Conservation (phyloP, 1,140 invertebrate species). For the Drosophila leontia region DNA sequence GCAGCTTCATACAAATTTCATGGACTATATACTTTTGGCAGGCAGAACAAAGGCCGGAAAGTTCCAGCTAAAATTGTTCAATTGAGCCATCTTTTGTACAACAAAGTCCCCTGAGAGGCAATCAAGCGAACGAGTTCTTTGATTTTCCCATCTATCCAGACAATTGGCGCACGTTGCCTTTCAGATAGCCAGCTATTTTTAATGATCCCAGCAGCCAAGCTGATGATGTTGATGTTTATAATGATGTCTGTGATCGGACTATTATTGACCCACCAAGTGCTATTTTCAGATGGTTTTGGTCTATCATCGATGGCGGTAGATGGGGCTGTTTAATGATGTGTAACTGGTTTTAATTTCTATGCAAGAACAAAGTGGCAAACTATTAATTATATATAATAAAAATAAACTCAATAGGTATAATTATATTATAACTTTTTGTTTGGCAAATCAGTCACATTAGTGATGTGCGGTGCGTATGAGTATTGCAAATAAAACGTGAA, state of each 20-base stretch:
- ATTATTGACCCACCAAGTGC: constrained; percentile 25
- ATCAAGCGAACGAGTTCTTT: constrained; percentile 62
- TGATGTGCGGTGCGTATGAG: no score
- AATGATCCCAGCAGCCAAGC: constrained; percentile 41
- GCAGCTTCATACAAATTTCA: neutral
- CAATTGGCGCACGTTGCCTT: constrained; percentile 74
- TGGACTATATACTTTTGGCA: constrained; percentile 16
- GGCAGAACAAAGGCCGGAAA: constrained; percentile 14
- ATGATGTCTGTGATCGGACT: constrained; percentile 20
- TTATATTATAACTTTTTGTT: no score
- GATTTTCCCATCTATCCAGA: constrained; percentile 45
- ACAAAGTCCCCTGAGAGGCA: constrained; percentile 37
- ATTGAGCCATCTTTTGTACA: constrained; percentile 9
- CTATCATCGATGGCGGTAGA: neutral
- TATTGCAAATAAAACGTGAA: no score
- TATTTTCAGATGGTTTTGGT: neutral
- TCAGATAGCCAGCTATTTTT: constrained; percentile 53
- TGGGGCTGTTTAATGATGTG: constrained; percentile 3
- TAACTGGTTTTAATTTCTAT: neutral
- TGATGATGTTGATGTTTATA: constrained; percentile 28
- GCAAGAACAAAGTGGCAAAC: no score
- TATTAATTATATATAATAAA: no score
- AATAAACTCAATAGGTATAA: no score
- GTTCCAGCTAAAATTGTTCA: constrained; percentile 16
- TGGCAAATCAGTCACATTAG: no score